Evolutionary conservation across 2,888 invertebrate species (phyloP), one percentile per base, ranked within the genome.

Genomic region (Acronicta leporina): DNA sequence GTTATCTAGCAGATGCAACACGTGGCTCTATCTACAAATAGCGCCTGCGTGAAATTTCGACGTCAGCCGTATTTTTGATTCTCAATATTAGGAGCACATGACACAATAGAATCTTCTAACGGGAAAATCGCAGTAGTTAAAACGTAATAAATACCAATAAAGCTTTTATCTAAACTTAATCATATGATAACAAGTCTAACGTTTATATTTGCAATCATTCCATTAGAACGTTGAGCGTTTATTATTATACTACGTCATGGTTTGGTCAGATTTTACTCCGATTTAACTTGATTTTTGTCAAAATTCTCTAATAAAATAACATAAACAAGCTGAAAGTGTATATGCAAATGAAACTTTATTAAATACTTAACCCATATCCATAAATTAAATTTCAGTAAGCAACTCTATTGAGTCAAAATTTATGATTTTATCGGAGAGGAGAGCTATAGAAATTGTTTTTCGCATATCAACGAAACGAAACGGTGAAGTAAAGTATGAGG

Each of bases 71-170:
- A 8, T 52, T 10, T 40, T 45, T 11, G 33, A 35, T 52, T 14
- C 13, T 9, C 13, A 27, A 35, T 27, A 61, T 45, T 46, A 61
- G 63, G 45, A 61, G 16, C 33, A 4, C 25, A 61, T 46, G 41
- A 43, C 51, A 13, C 40, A 45, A 13, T 13, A 16, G 38, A n/a
- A 38, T n/a, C 13, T n/a, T n/a, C n/a, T 0, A 38, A 38, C 6
- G 5, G 6, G 38, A 38, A n/a, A 38, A 38, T n/a, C 7, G 6
- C 38, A n/a, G n/a, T 38, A n/a, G 4, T 3, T 11, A 11, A 33
- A 51, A 41, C 8, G 25, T 25, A 5, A 8, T 9, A 38, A n/a
- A 7, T n/a, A 33, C 11, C 3, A 3, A 2, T 33, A 33, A 11
- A 11, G 4, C 4, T 33, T 11, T 33, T 10, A 33, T 4, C 33